phyloP scores from a whole-genome alignment of 2,797 vertebrate genomes.

The Trachops cirrhosus region DNA sequence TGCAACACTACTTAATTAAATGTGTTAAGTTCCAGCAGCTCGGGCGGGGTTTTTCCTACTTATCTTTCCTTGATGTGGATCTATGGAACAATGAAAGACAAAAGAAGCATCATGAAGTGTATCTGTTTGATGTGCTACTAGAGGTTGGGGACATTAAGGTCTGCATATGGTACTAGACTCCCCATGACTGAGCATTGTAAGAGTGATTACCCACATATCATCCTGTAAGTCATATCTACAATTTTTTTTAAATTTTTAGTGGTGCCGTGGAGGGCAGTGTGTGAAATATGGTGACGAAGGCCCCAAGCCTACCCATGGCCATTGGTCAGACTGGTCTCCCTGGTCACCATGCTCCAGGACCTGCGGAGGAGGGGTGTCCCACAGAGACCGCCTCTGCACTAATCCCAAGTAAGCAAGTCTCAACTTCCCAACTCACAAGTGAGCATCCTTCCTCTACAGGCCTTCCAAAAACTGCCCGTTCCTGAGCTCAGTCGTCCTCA shows the following conservation, averaged over 20 bases:
- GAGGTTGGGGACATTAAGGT: too few relatives aligned
- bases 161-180: background rate
- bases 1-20: background rate
- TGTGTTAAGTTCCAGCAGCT: fast-evolving
- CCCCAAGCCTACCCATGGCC: constrained; percentile 87
- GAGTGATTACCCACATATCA: fast-evolving
- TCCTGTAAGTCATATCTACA: background rate
- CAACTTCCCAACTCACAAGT: fast-evolving
- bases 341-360: constrained; percentile 92
- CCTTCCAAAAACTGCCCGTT: fast-evolving
- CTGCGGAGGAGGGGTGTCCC: constrained; percentile 91
- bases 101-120: background rate
- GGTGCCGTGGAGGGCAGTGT: constrained; percentile 94
- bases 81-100: background rate
- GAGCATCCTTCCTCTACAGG: background rate
- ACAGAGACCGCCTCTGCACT: constrained; percentile 89
- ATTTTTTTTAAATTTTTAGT: constrained; percentile 80
- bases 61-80: background rate
- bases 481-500: fast-evolving
- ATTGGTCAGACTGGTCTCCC: constrained; percentile 91
- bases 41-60: fast-evolving
- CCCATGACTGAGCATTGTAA: fast-evolving
- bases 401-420: constrained; percentile 85
- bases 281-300: constrained; percentile 92
- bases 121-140: background rate